phyloP scores from a whole-genome alignment of 64 coral and sea anemone species.

The Actinia equina region DNA sequence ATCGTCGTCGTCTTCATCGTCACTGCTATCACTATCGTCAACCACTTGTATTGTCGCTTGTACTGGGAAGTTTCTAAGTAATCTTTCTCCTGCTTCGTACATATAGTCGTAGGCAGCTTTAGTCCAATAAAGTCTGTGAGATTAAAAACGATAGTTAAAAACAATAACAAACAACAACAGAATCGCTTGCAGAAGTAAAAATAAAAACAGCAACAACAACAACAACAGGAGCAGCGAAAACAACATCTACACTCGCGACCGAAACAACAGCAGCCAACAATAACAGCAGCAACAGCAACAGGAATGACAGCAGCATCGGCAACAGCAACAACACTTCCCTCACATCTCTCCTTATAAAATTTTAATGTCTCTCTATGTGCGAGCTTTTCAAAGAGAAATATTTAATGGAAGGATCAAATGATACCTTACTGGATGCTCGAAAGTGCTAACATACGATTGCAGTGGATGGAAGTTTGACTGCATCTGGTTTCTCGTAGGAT shows the following conservation, averaged over 20 bases:
- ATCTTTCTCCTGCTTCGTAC: constrained; percentile 75
- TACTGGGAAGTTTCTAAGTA: constrained; percentile 81
- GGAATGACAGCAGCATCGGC: too few species aligned
- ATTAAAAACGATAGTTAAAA: background rate
- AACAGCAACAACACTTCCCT: too few species aligned
- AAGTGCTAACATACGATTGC: background rate
- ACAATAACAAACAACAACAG: background rate
- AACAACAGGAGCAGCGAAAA: too few species aligned
- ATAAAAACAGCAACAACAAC: too few species aligned
- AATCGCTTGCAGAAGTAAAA: background rate
- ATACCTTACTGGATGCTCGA: constrained; percentile 66
- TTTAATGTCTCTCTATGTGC: too few species aligned
- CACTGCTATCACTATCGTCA: constrained; percentile 41
- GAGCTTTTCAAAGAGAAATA: too few species aligned
- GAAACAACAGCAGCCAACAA: too few species aligned
- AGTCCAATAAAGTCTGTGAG: constrained; percentile 69
- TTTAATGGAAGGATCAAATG: too few species aligned
- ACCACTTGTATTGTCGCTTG: constrained; percentile 89
- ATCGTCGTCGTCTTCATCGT: constrained; percentile 44
- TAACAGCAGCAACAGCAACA: too few species aligned
- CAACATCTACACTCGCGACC: background rate
- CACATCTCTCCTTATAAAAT: too few species aligned
- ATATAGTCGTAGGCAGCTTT: constrained; percentile 82
- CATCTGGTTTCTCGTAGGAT: constrained; percentile 1
- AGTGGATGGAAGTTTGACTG: constrained; percentile 15